Base-by-base conservation (phyloP, 2,797 vertebrate genomes). In the Melanotaenia nigrans region DNA sequence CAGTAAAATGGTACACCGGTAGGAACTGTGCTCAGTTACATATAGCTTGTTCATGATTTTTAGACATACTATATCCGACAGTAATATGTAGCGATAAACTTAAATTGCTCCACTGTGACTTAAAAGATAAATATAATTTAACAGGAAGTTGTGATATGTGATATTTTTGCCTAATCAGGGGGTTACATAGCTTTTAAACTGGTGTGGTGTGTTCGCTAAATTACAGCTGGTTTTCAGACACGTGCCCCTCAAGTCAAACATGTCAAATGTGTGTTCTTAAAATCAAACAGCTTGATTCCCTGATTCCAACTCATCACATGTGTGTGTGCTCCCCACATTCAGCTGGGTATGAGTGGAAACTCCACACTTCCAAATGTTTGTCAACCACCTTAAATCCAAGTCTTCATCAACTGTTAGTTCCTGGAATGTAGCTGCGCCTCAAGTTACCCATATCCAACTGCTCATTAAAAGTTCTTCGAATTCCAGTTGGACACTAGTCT, bases 121-220 rank as follows among this genome's bases (percentile, higher is more conserved):
- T 36, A 5, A 47, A 55, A 35, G 16, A 68, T 64, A n/a, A 66
- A 61, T 36, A 65, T 51, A 65, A 59, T 62, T 49, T 22, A 59
- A 38, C 13, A 12, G 18, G 14, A 33, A 56, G 16, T 73, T 67
- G 66, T 65, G 49, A 61, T 70, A 25, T 58, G 4, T 40, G 5
- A 25, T 86, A 84, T 85, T 85, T 90, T 79, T 85, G 70, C 78
- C 75, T 82, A 79, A 80, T 81, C 69, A 40, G 85, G 83, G 79
- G 75, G 57, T 82, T 67, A 75, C 78, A 62, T 84, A 78, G 65
- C 75, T 71, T 87, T 82, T 76, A 78, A 85, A 85, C 73, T 71
- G 71, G 59, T 84, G 86, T 51, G 81, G 83, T 70, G 65, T 77
- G 61, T 78, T 85, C 77, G 47, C 79, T 71, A 81, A 87, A 88